Percentiles rank a stretch among this genome's conserved stretches.
phyloP scores from a whole-genome alignment of 1,140 invertebrate species.

The Goniozus legneri region DNA sequence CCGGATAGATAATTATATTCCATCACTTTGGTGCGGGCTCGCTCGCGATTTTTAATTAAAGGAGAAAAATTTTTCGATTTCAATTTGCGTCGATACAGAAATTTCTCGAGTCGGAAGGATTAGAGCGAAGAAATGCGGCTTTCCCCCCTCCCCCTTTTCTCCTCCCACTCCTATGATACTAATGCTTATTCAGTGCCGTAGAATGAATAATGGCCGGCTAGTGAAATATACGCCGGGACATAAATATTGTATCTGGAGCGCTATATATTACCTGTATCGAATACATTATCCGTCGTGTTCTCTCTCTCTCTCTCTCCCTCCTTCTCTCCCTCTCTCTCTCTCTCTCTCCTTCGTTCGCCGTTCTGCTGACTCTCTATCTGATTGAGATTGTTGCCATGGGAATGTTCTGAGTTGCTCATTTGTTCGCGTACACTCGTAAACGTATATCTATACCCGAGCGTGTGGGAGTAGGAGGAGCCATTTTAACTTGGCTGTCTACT shows the following conservation, averaged over 20 bases:
- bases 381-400: constrained; percentile 50
- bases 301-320: not conserved
- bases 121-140: no score
- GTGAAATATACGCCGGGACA: constrained; percentile 49
- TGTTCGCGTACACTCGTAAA: constrained; percentile 16
- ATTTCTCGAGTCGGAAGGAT: no score
- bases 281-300: constrained; percentile 42
- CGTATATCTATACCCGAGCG: not conserved
- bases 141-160: no score
- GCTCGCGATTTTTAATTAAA: no score
- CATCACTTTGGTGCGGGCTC: no score
- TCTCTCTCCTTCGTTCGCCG: constrained; percentile 6
- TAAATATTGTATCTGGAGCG: constrained; percentile 54
- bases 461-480: no score
- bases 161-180: constrained; percentile 46
- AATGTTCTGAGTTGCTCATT: constrained; percentile 37
- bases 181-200: constrained; percentile 50
- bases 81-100: no score
- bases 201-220: constrained; percentile 53
- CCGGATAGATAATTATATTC: no score
- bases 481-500: no score
- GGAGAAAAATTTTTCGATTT: no score
- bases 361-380: constrained; percentile 37
- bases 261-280: constrained; percentile 53
- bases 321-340: constrained; percentile 12